Evolutionary conservation across 1,140 invertebrate genomes (phyloP), one percentile per base, ranked within the genome.

Genomic region (Drosophila tropicalis): DNA sequence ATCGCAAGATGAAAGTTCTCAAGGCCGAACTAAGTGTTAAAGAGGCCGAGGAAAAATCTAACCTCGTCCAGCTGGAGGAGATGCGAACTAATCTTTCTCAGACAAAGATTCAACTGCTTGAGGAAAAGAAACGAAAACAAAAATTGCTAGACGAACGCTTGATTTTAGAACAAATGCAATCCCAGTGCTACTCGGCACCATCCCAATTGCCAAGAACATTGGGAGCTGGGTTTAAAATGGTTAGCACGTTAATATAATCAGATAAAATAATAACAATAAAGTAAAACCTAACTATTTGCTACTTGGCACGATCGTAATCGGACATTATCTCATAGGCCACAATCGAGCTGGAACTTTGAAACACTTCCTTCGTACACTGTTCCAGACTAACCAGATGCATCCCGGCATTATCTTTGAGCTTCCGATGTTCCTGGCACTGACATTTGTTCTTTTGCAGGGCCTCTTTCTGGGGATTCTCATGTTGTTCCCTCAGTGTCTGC

Each of bases 121-220:
- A 90, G 41, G 91, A 92, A 54, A 91, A 91, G 62, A 82, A 85
- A 25, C 80, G 81, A n/a, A 92, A 92, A 58, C 87, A 91, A 62
- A 92, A 91, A 41, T 72, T 92, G 0, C 58, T 91, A 1, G 87
- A 92, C 44, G 90, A 92, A 47, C 70, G 90, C 0, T 75, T 91
- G 1, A 32, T 90, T 2, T 62, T 91, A 0, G 81, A 83, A 32
- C 86, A 92, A 54, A 92, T 90, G 79, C 90, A 90, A 39, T 64
- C 78, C 0, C 84, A 92, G 47, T 92, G 91, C 71, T 90, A 79
- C 36, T 91, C 91, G 29, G 90, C 91, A 0, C 90, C 91, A 3
- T 70, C 86, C 2, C 79, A 81, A 32, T 41, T 87, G 5, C 85
- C 84, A 5, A 81, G 81, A 15, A 90, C 77, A 2, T 61, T 90